These are phyloP conservation scores for Monopis laevigella DNA, from an alignment of 2,888 invertebrate species.

Conservation along the genomic window DNA sequence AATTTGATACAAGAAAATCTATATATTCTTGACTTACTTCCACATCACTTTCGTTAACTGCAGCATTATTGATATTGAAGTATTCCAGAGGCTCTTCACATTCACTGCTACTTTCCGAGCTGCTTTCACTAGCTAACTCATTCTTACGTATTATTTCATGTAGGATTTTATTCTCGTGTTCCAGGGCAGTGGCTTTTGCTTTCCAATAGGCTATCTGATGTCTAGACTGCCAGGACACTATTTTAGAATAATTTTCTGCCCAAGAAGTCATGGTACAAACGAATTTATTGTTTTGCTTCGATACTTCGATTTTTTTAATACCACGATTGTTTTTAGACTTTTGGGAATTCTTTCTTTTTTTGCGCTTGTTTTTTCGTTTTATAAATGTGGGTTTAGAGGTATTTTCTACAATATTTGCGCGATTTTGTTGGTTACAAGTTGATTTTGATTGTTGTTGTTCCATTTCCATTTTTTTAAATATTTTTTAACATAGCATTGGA, in stretches of 20 bases:
- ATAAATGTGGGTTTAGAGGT: neutral
- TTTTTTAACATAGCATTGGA: too few relatives aligned
- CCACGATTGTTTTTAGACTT: constrained; percentile 16
- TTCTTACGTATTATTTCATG: constrained; percentile 54
- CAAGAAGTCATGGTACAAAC: constrained; percentile 40
- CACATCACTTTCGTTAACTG: constrained; percentile 29
- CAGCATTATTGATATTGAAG: neutral
- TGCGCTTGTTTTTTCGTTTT: constrained; percentile 15
- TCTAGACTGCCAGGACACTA: constrained; percentile 59
- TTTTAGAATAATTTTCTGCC: constrained; percentile 44
- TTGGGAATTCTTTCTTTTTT: constrained; percentile 23
- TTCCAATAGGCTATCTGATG: constrained; percentile 72
- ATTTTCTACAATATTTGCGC: neutral
- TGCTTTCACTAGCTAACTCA: constrained; percentile 21
- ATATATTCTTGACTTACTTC: constrained; percentile 72
- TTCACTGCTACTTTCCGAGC: constrained; percentile 17
- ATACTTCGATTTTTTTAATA: neutral
- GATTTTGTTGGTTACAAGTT: too few relatives aligned
- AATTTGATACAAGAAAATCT: constrained; percentile 68
- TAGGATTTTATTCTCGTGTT: constrained; percentile 66
- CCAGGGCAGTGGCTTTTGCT: constrained; percentile 62
- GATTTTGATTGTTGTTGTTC: too few relatives aligned
- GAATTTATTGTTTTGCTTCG: neutral
- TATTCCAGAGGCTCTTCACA: constrained; percentile 14
- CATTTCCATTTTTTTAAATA: too few relatives aligned